Conservation (phyloP, 2,888 invertebrate species). For the Pogonocherus hispidulus region DNA sequence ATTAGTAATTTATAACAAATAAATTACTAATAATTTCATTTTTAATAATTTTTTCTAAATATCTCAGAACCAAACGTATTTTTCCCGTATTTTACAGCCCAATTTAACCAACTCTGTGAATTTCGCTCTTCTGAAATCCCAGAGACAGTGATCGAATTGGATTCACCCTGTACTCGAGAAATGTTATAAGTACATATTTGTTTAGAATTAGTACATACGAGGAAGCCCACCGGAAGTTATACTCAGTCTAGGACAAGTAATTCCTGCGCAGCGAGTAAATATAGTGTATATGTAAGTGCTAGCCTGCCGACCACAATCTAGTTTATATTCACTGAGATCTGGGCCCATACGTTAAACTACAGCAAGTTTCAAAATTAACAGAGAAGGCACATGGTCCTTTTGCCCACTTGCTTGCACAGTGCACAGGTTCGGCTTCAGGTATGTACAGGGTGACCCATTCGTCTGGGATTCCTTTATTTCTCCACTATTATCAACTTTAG, state of each 20-base stretch:
- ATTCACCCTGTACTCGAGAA: too few relatives aligned
- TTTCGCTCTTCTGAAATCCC: too few relatives aligned
- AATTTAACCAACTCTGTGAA: too few relatives aligned
- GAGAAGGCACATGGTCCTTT: conserved; percentile 37
- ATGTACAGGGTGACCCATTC: too few relatives aligned
- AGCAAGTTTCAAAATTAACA: conserved; percentile 47
- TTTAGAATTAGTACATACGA: not conserved
- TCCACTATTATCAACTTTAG: too few relatives aligned
- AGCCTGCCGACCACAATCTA: conserved; percentile 48
- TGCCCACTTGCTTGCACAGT: not conserved
- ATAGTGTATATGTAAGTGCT: conserved; percentile 49
- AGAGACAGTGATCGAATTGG: too few relatives aligned
- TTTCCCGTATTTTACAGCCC: too few relatives aligned
- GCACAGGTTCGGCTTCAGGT: not conserved
- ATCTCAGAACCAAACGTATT: too few relatives aligned
- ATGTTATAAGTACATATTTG: not conserved
- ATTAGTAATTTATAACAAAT: too few relatives aligned
- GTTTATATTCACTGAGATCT: conserved; percentile 54
- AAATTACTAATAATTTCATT: too few relatives aligned
- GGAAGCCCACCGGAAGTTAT: not conserved
- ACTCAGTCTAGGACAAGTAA: conserved; percentile 29
- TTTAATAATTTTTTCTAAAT: too few relatives aligned
- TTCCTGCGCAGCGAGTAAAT: conserved; percentile 40
- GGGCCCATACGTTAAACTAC: conserved; percentile 52
- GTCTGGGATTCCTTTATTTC: too few relatives aligned